Percentiles rank a stretch among this genome's conserved stretches.
These are phyloP conservation scores for Cecidostiba fungosa DNA, from an alignment of 2,888 invertebrate species.

Conservation along the genomic window DNA sequence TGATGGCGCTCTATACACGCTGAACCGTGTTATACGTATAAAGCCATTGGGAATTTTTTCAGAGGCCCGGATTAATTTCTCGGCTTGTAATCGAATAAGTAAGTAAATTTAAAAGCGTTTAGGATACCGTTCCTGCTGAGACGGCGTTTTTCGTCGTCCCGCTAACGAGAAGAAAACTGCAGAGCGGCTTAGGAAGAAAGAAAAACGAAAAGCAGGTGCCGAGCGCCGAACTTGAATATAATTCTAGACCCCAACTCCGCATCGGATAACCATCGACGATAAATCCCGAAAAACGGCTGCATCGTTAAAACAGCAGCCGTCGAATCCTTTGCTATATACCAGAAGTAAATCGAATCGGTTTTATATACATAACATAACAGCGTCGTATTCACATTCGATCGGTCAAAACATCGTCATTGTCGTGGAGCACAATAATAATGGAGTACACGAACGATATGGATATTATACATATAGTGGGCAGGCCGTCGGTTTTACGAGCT, in stretches of 20 bases:
- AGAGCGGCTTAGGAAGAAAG: neutral
- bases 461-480: neutral
- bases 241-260: neutral
- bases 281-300: constrained; percentile 8
- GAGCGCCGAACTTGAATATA: neutral
- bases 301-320: neutral
- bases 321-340: neutral
- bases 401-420: constrained; percentile 46
- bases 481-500: constrained; percentile 43
- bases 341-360: neutral
- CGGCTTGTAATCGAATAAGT: neutral
- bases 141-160: neutral
- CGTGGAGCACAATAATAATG: neutral
- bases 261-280: neutral
- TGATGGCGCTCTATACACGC: neutral
- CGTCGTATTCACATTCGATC: neutral
- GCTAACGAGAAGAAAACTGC: constrained; percentile 16
- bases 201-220: constrained; percentile 13
- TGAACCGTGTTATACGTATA: no score
- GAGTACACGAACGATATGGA: constrained; percentile 12
- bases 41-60: neutral
- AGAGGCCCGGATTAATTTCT: constrained; percentile 7
- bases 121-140: neutral
- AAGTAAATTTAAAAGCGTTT: neutral
- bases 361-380: neutral